A percentile compares a stretch with the other conserved stretches of the same genome.
phyloP scores from a whole-genome alignment of 1,140 invertebrate species.

The Asobara japonica region DNA sequence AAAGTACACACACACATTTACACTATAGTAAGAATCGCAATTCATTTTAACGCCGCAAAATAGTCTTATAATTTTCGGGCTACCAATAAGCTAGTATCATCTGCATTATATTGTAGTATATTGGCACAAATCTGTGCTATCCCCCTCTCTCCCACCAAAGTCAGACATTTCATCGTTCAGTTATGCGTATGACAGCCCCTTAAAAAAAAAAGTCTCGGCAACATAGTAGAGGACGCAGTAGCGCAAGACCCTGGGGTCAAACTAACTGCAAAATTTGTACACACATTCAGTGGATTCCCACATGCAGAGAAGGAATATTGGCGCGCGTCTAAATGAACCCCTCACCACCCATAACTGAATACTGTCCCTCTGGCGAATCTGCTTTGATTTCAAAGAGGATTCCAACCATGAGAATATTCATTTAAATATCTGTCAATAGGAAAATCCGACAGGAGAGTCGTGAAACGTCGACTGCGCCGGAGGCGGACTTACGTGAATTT shows the following conservation, averaged over 20 bases:
- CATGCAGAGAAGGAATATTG: background rate
- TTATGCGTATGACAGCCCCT: background rate
- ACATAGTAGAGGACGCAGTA: background rate
- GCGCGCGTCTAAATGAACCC: constrained; percentile 2
- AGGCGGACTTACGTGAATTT: constrained; percentile 51
- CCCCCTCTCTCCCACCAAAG: too few species aligned
- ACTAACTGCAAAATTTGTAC: background rate
- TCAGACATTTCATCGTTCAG: background rate
- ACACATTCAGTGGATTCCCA: background rate
- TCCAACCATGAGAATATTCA: constrained; percentile 57
- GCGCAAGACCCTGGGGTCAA: background rate
- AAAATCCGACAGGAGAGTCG: constrained; percentile 41
- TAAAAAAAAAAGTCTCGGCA: background rate
- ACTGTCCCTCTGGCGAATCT: constrained; percentile 12
- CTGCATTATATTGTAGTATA: too few species aligned
- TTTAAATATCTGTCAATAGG: constrained; percentile 66
- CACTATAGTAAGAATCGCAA: too few species aligned
- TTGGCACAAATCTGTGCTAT: too few species aligned
- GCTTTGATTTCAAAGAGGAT: constrained; percentile 56
- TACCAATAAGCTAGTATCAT: too few species aligned
- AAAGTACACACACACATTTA: too few species aligned
- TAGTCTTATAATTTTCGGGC: too few species aligned
- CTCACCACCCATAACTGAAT: constrained; percentile 8
- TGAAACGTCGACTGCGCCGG: constrained; percentile 33
- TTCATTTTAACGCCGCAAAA: too few species aligned